Evolutionary conservation across 2,113 vertebrate genomes (phyloP), one percentile per base, ranked within the genome.

Genomic region (Sapajus apella): DNA sequence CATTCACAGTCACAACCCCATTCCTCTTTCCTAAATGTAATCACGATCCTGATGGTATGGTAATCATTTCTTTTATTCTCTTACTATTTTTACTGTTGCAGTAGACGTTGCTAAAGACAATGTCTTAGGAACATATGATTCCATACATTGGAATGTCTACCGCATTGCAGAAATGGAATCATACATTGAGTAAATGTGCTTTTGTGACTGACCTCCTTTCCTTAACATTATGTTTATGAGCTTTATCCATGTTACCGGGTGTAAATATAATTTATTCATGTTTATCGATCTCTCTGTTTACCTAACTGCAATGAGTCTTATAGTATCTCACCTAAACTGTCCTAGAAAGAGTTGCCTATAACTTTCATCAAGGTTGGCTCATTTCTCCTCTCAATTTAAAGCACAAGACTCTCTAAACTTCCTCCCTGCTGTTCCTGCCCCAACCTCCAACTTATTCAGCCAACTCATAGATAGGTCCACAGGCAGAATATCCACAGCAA

Each of bases 221-320:
- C 13, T 85, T 76, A 66, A 50, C 21, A 76, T 37, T 85, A 35
- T 66, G 27, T 25, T 66, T 93, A 66, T 50, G 5, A 47, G 37
- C n/a, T 87, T 52, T 92, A 80, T n/a, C 17, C 17, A 72, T 72
- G 37, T 35, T 17, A 55, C 4, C 37, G 77, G 5, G 40, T 70
- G 5, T 50, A 82, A 21, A 4, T 85, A 55, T 88, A 80, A 58
- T 87, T 52, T 85, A 95, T 73, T 95, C 90, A 73, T 11, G 14
- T 64, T 88, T 68, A 35, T 85, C 13, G 21, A 66, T 37, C 72
- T 96, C 70, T 58, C 27, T 90, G 66, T 92, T 52, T 75, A 87
- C 87, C 1, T 92, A 18, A 47, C 20, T 50, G 13, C 52, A 66
- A 8, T 21, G 35, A 68, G 10, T 91, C n/a, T 91, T 84, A 52